Evolutionary conservation across 2,888 invertebrate species (phyloP), one percentile per base, ranked within the genome.

Genomic region (Sarcophaga subvicina): DNA sequence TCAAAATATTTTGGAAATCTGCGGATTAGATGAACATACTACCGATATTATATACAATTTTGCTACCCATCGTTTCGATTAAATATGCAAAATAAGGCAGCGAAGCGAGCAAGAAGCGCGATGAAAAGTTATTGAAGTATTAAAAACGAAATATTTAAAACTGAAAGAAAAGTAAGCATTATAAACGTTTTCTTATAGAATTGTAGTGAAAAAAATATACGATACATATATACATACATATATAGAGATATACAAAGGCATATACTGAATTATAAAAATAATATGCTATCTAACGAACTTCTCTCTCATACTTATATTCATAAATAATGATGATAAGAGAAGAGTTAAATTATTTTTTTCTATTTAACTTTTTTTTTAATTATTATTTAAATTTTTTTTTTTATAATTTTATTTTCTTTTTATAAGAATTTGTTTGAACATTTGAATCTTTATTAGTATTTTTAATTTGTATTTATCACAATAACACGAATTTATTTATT

Each of bases 21-120:
- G 94, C 89, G 94, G 95, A 80, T 92, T 95, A 88, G 93, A 94
- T 88, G 93, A 93, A 60, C 91, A 94, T 80, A 93, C 94, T 83
- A 93, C 94, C 54, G 91, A 91, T 88, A 86, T 95, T 70, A 94
- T 95, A 80, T 92, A 94, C 89, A 94, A 94, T 66, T 94, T 95
- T 89, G 93, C 94, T 3, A 84, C 37, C 22, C 54, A 79, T 81
- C 78, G 76, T n/a, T 88, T 88, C 59, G 83, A 81, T 4, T 88
- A 83, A 85, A 86, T 22, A 37, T 25, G 12, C 47, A 69, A 22
- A 60, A 59, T 27, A n/a, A 25, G 37, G 59, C 37, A 20, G 59
- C 59, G 20, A 82, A 66, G 8, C n/a, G 62, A 45, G n/a, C 17
- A 20, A 49, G 22, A 63, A 63, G 64, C 10, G 64, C 10, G 5